Conservation (phyloP, 2,113 vertebrate species). For the Petroica traversi region DNA sequence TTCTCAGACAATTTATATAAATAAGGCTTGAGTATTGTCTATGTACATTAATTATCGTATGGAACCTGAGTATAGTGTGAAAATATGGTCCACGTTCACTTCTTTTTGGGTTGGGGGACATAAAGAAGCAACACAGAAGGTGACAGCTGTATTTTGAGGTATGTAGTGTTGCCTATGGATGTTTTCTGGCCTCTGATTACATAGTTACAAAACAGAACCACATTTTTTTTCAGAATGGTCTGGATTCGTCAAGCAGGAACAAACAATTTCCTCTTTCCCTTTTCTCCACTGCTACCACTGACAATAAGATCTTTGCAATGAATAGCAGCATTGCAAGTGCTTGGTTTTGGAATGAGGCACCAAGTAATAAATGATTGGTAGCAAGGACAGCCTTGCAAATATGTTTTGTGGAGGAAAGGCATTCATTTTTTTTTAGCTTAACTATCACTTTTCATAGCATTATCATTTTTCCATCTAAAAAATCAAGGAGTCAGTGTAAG, state of each 20-base stretch:
- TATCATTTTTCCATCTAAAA: not conserved
- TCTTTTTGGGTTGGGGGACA: not conserved
- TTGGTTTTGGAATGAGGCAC: not conserved
- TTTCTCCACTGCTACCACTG: not conserved
- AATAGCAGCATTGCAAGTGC: not conserved
- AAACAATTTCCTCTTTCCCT: not conserved
- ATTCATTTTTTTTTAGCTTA: conserved; percentile 3
- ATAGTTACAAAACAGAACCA: not conserved
- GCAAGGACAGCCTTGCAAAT: not conserved
- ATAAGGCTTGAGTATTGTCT: not conserved
- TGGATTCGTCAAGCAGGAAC: not conserved
- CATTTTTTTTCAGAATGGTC: not conserved
- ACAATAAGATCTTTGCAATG: not conserved
- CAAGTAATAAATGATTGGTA: not conserved
- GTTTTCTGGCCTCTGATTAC: not conserved
- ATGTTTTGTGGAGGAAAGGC: not conserved
- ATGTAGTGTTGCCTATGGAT: not conserved
- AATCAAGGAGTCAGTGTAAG: not conserved
- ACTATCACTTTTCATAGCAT: not conserved
- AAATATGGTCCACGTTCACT: not conserved
- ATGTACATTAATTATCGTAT: not conserved
- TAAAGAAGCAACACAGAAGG: not conserved
- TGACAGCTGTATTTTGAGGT: not conserved
- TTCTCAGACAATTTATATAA: not conserved
- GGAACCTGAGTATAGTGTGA: not conserved